Evolutionary conservation across 2,113 vertebrate species (phyloP), one percentile per base, ranked within the genome.

Genomic region (Dolichallabes microphthalmus): DNA sequence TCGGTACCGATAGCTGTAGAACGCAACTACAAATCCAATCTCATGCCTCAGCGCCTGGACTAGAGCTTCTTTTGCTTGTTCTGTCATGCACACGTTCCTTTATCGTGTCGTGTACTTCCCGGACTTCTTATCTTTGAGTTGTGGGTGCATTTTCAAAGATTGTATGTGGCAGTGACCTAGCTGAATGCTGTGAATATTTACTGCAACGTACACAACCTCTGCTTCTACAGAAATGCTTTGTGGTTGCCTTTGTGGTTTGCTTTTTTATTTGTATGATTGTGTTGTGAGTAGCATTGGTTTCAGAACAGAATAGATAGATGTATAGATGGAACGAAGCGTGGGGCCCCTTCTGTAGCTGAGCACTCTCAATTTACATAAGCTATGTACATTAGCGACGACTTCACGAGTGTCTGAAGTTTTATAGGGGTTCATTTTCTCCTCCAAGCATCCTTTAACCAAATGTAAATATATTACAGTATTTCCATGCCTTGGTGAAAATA

Each of bases 11-110:
- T 83, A 73, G 39, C 77, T 85, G 76, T 45, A 84, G 57, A 83
- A 85, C 86, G 84, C 73, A 87, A 89, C 89, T 82, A 82, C 79
- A 87, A 90, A 88, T 89, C 63, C 80, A 90, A 86, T 91, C 87
- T 86, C 68, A 87, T 87, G 83, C 83, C 84, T 82, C 39, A 55
- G 76, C 80, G 57, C 88, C 85, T 81, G 82, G 84, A 87, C 53
- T 77, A 14, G 17, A 85, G 89, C 87, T 87, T 76, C 78, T 66
- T 27, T 84, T 78, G 87, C 58, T 50, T 86, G 84, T 88, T 71
- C 75, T 73, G 58, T 85, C 82, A 83, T 61, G 74, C 53, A 81
- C 73, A 60, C 69, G 82, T 60, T 66, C 68, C 87, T 88, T 89
- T 86, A 87, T 87, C 87, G 52, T 83, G 22, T 68, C n/a, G 60